These are phyloP conservation scores for Zelleria hepariella DNA, from an alignment of 2,888 invertebrate species.

Conservation along the genomic window DNA sequence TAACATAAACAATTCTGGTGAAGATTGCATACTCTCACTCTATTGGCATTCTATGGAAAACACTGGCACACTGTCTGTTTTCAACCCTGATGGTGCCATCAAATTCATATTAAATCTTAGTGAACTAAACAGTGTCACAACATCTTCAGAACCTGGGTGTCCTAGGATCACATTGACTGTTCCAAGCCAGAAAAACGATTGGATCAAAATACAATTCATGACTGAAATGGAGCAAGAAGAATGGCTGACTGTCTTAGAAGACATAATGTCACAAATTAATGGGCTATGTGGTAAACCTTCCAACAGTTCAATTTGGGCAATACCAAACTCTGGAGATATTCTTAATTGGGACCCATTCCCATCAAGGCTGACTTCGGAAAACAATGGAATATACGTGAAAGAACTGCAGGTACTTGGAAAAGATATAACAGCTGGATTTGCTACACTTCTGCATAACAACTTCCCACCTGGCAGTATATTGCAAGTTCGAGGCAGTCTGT, in stretches of 20 bases:
- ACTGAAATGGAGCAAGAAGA: constrained; percentile 91
- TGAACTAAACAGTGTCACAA: constrained; percentile 82
- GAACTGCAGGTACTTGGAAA: constrained; percentile 81
- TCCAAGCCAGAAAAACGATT: constrained; percentile 72
- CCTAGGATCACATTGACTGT: constrained; percentile 83
- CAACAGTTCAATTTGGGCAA: constrained; percentile 82
- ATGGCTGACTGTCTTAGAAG: constrained; percentile 87
- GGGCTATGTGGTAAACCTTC: constrained; percentile 79
- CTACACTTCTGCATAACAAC: constrained; percentile 77
- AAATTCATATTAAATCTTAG: constrained; percentile 80
- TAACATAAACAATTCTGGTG: constrained; percentile 67
- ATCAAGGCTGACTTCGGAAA: constrained; percentile 70
- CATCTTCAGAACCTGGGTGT: constrained; percentile 85
- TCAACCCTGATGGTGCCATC: constrained; percentile 84
- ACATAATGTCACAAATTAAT: constrained; percentile 82
- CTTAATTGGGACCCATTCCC: constrained; percentile 83
- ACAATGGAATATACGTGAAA: constrained; percentile 70
- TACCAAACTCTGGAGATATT: constrained; percentile 84
- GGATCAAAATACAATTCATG: constrained; percentile 82
- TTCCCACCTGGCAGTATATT: constrained; percentile 80
- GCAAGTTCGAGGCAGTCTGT: constrained; percentile 79
- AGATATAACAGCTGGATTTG: constrained; percentile 73
- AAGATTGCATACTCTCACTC: constrained; percentile 84
- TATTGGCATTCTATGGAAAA: constrained; percentile 85
- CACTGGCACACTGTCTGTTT: constrained; percentile 81